Percentiles rank a stretch among this genome's conserved stretches.
Evolutionary conservation across 1,140 invertebrate genomes (phyloP).

Genomic region (Ceratosolen solmsi): DNA sequence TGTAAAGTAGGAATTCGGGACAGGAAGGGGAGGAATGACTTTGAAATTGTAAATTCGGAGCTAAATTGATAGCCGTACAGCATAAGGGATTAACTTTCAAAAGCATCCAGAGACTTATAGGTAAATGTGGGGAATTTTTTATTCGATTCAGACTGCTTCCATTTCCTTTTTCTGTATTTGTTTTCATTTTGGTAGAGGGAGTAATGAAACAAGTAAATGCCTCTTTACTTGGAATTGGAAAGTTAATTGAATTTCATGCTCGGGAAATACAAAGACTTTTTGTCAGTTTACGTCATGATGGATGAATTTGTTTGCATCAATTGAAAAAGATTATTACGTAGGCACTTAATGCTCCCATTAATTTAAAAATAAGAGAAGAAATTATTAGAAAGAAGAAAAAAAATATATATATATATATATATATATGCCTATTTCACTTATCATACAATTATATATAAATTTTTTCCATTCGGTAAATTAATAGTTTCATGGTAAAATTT

Average conservation of each 20-base stretch:
- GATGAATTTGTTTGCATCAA: background rate
- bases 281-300: background rate
- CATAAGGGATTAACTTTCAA: conserved; percentile 44
- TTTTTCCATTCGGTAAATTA: too few relatives aligned
- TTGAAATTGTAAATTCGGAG: conserved; percentile 35
- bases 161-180: background rate
- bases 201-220: background rate
- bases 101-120: conserved; percentile 17
- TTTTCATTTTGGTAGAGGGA: background rate
- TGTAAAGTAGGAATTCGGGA: background rate
- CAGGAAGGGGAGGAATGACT: conserved; percentile 23
- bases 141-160: conserved; percentile 2
- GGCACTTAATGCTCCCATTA: too few relatives aligned
- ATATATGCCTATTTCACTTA: too few relatives aligned
- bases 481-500: too few relatives aligned
- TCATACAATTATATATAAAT: too few relatives aligned
- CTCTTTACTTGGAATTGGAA: background rate
- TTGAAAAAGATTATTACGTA: background rate
- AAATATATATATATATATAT: too few relatives aligned
- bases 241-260: background rate
- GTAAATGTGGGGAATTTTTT: conserved; percentile 6
- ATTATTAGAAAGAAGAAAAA: too few relatives aligned
- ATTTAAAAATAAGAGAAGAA: too few relatives aligned
- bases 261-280: background rate
- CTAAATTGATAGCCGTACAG: conserved; percentile 39